These are phyloP conservation scores for Oncorhynchus clarkii DNA, from an alignment of 2,113 vertebrate genomes.

Conservation along the genomic window DNA sequence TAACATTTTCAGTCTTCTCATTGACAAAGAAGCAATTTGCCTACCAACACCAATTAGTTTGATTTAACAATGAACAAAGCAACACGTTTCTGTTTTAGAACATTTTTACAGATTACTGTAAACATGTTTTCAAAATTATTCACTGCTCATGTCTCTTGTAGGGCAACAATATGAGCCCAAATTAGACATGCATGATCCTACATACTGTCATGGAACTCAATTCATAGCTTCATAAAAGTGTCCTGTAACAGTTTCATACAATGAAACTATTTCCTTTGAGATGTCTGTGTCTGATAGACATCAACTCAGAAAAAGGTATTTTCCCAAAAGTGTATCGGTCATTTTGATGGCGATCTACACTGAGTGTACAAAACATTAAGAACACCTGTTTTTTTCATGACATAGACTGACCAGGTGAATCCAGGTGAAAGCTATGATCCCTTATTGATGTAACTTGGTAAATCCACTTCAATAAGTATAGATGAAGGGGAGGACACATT, in stretches of 20 bases:
- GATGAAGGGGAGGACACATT: too few relatives aligned
- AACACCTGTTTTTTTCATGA: too few relatives aligned
- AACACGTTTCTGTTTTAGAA: not conserved
- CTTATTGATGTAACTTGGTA: too few relatives aligned
- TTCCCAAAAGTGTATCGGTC: not conserved
- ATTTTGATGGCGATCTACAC: conserved; percentile 3
- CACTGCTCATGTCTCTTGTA: not conserved
- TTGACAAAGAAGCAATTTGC: not conserved
- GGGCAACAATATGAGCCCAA: not conserved
- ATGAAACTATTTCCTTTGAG: not conserved
- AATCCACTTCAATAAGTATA: too few relatives aligned
- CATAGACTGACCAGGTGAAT: too few relatives aligned
- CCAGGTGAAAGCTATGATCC: too few relatives aligned
- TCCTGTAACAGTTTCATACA: not conserved
- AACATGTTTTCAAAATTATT: not conserved
- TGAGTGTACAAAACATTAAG: too few relatives aligned
- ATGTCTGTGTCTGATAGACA: conserved; percentile 2
- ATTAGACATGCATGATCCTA: not conserved
- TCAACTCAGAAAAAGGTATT: not conserved
- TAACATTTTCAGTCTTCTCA: not conserved
- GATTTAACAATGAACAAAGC: not conserved
- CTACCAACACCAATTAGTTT: not conserved
- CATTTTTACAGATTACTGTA: not conserved
- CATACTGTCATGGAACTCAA: not conserved
- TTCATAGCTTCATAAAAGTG: not conserved